Evolutionary conservation across 2,797 vertebrate genomes (phyloP).

Genomic region (Chiloscyllium punctatum): DNA sequence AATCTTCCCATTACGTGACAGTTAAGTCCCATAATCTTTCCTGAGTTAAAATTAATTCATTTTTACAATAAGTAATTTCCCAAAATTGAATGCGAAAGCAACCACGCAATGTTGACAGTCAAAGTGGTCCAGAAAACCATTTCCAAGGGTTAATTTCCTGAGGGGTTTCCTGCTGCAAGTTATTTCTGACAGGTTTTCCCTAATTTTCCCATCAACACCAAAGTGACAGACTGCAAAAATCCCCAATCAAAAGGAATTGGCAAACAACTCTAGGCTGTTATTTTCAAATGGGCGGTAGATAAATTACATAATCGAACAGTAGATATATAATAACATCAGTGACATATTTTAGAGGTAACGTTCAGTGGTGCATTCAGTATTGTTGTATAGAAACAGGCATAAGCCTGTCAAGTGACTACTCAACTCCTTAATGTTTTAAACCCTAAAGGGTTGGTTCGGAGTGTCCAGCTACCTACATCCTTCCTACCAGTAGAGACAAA

Average conservation of each 20-base stretch:
- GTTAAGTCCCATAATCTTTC: neutral
- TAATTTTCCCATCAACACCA: neutral
- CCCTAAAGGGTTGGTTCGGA: too few species aligned
- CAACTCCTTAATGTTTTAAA: neutral
- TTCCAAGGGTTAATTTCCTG: constrained; percentile 5
- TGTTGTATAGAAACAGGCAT: neutral
- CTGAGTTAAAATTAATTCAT: neutral
- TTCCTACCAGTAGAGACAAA: neutral
- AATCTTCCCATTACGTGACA: neutral
- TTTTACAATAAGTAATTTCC: neutral
- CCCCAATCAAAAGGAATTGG: neutral
- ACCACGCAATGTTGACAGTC: neutral
- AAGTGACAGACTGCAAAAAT: neutral
- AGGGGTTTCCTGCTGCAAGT: neutral
- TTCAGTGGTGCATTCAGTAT: neutral
- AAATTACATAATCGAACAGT: neutral
- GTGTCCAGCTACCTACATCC: neutral
- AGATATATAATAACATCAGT: neutral
- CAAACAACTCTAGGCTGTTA: neutral
- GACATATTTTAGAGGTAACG: neutral
- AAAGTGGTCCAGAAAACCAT: neutral
- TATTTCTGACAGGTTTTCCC: neutral
- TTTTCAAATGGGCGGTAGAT: neutral
- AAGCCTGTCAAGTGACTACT: neutral
- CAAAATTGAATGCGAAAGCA: neutral